Evolutionary conservation across 2,888 invertebrate species (phyloP).

Genomic region (Sphecodes monilicornis): DNA sequence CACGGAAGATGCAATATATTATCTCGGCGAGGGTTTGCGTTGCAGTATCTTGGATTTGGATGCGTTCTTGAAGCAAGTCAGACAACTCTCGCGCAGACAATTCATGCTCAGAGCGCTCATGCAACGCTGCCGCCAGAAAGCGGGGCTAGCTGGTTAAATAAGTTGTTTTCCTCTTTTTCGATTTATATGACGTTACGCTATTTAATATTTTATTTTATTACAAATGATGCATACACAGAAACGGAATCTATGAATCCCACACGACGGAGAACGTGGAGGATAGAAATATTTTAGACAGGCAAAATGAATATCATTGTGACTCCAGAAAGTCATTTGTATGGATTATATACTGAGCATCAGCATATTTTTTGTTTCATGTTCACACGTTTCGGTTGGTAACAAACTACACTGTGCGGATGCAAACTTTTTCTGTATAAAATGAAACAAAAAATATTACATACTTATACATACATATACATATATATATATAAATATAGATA

Average conservation of each 20-base stretch:
- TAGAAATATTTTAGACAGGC: conserved; percentile 45
- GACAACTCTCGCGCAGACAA: conserved; percentile 97
- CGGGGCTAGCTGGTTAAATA: conserved; percentile 91
- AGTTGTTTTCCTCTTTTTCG: not conserved
- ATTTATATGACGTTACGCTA: conserved; percentile 50
- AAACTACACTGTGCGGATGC: conserved; percentile 5
- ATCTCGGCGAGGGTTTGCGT: conserved; percentile 97
- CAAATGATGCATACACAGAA: conserved; percentile 45
- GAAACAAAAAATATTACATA: conserved; percentile 28
- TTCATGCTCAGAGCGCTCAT: conserved; percentile 98
- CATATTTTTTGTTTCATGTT: conserved; percentile 52
- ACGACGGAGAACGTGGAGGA: conserved; percentile 33
- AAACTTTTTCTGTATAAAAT: conserved; percentile 42
- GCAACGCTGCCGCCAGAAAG: conserved; percentile 98
- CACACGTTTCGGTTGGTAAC: conserved; percentile 29
- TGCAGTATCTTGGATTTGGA: conserved; percentile 97
- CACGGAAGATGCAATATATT: conserved; percentile 99
- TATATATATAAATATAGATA: not conserved
- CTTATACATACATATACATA: conserved; percentile 2
- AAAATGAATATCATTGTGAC: conserved; percentile 27
- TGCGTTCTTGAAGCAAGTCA: conserved; percentile 97
- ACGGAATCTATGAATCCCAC: conserved; percentile 42
- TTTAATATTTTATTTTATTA: conserved; percentile 66
- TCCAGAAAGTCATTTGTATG: conserved; percentile 29
- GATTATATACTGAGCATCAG: conserved; percentile 33